Conservation (phyloP, 2,113 vertebrate species). For the Misgurnus anguillicaudatus region DNA sequence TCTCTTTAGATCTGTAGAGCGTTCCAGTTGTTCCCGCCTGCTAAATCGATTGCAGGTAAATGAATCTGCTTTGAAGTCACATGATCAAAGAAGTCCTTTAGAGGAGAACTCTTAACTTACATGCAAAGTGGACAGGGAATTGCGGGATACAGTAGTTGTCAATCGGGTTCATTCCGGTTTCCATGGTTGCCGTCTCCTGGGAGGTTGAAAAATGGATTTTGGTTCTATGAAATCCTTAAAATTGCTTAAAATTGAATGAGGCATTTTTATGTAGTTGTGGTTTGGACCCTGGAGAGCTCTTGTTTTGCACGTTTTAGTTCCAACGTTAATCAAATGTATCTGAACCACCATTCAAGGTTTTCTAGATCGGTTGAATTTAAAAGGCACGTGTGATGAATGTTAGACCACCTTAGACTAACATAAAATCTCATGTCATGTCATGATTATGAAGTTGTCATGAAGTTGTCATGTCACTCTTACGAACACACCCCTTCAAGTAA, state of each 20-base stretch:
- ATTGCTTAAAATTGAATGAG: not conserved
- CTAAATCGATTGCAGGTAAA: constrained; percentile 36
- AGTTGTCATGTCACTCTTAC: too few species aligned
- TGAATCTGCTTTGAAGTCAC: constrained; percentile 28
- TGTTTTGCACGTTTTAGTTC: too few species aligned
- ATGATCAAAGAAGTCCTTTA: constrained; percentile 7
- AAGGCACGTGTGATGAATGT: too few species aligned
- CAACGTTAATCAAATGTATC: too few species aligned
- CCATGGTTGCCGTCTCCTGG: constrained; percentile 17
- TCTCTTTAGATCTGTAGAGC: not conserved
- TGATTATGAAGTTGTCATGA: too few species aligned
- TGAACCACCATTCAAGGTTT: too few species aligned
- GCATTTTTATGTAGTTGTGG: constrained; percentile 1
- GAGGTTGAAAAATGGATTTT: not conserved
- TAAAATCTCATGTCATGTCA: too few species aligned
- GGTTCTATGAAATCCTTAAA: not conserved
- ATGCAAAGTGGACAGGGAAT: constrained; percentile 26
- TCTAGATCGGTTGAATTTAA: too few species aligned
- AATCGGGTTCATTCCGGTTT: constrained; percentile 10
- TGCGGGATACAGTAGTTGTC: constrained; percentile 21
- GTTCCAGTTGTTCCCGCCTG: not conserved
- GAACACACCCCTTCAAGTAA: too few species aligned
- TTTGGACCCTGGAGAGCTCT: too few species aligned
- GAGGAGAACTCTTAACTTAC: constrained; percentile 5
- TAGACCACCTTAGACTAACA: too few species aligned